Conservation (phyloP, 2,797 vertebrate species). For the Acanthopagrus latus region DNA sequence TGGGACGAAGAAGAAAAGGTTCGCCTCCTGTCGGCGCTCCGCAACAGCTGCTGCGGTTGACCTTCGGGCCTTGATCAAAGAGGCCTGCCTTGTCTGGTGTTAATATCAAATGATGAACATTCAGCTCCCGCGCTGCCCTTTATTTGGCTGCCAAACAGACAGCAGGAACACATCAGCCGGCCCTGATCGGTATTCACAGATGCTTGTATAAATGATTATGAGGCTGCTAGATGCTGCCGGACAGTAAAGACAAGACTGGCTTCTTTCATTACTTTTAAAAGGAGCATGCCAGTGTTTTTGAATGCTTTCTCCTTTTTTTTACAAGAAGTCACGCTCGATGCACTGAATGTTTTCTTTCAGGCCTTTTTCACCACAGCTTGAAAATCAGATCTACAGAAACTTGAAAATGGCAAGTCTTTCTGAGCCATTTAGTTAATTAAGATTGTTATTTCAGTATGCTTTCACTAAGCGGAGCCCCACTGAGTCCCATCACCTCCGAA, state of each 20-base stretch:
- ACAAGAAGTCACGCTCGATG: background rate
- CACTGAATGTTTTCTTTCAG: background rate
- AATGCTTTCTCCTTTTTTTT: background rate
- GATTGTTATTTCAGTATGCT: background rate
- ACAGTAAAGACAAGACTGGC: conserved; percentile 35
- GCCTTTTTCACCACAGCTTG: background rate
- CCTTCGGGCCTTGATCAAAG: conserved; percentile 82
- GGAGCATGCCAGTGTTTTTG: background rate
- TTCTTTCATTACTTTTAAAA: background rate
- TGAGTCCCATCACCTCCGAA: background rate
- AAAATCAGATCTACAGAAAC: background rate
- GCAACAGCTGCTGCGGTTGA: conserved; percentile 78
- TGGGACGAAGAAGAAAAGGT: conserved; percentile 53
- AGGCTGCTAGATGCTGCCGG: conserved; percentile 54
- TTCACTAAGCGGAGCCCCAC: background rate
- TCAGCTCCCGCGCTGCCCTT: conserved; percentile 70
- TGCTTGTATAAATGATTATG: conserved; percentile 62
- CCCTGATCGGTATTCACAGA: conserved; percentile 69
- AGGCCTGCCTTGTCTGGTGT: conserved; percentile 74
- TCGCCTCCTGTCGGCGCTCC: conserved; percentile 39
- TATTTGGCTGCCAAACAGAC: conserved; percentile 70
- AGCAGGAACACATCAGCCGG: conserved; percentile 61
- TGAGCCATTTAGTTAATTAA: background rate
- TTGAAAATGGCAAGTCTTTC: no score
- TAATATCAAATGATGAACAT: conserved; percentile 80